A percentile compares a stretch with the other conserved stretches of the same genome.
These are phyloP conservation scores for Urophycis tenuis DNA, from an alignment of 2,797 vertebrate genomes.

Conservation along the genomic window DNA sequence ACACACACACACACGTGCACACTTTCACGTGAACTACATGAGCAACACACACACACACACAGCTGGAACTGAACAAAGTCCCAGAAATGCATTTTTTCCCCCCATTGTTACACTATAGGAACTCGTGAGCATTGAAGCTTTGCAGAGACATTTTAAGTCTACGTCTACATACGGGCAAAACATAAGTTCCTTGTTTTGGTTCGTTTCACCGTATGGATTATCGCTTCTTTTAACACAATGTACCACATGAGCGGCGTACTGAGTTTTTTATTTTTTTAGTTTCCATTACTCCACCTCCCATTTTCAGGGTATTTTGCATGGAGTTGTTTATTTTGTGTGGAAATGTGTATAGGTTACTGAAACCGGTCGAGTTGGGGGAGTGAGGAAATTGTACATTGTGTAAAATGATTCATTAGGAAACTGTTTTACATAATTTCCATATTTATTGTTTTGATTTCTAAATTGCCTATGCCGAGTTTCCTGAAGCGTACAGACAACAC, in stretches of 20 bases:
- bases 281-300: constrained; percentile 52
- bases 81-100: constrained; percentile 22
- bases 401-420: constrained; percentile 96
- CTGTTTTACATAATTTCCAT: constrained; percentile 96
- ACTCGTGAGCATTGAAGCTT: constrained; percentile 53
- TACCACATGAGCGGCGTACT: constrained; percentile 54
- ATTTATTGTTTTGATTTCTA: constrained; percentile 96
- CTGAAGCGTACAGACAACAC: constrained; percentile 75
- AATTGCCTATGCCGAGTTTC: constrained; percentile 83
- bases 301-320: constrained; percentile 76
- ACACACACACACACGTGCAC: neutral
- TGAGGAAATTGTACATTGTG: constrained; percentile 91
- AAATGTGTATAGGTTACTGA: constrained; percentile 77
- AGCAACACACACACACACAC: neutral
- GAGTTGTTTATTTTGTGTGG: constrained; percentile 76
- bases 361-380: constrained; percentile 51
- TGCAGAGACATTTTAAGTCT: constrained; percentile 65
- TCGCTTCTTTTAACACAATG: constrained; percentile 67
- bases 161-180: constrained; percentile 45
- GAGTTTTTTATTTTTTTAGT: neutral
- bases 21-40: neutral
- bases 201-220: constrained; percentile 77
- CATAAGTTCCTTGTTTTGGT: constrained; percentile 68
- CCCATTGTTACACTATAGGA: constrained; percentile 37
- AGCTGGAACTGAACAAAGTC: constrained; percentile 10